Evolutionary conservation across 2,888 invertebrate species (phyloP).

Genomic region (Penaeus monodon): DNA sequence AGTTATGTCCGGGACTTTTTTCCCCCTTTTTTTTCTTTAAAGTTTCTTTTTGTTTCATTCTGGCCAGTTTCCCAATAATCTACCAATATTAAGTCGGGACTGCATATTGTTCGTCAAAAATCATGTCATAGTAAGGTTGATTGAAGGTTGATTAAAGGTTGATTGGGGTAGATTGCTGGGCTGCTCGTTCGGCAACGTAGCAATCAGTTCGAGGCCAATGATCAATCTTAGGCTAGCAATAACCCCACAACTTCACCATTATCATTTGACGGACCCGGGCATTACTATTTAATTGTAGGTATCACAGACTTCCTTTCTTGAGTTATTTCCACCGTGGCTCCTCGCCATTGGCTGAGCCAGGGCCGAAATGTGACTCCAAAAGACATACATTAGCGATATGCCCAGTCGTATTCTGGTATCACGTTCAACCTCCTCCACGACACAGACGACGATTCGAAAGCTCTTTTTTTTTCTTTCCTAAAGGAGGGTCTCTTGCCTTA

Average conservation of each 20-base stretch:
- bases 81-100: constrained; percentile 8
- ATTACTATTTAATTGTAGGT: constrained; percentile 38
- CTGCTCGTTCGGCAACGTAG: constrained; percentile 3
- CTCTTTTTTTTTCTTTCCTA: no score
- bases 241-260: constrained; percentile 27
- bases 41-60: neutral
- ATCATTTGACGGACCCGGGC: constrained; percentile 23
- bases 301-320: constrained; percentile 37
- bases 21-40: neutral
- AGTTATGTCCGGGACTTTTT: neutral
- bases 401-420: no score
- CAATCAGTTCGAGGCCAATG: constrained; percentile 15
- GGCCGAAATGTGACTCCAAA: constrained; percentile 11
- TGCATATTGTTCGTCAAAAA: constrained; percentile 29
- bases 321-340: constrained; percentile 11
- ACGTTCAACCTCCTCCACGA: no score
- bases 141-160: neutral
- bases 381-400: constrained; percentile 18
- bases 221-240: constrained; percentile 18
- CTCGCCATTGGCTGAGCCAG: constrained; percentile 7
- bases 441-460: no score
- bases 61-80: neutral
- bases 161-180: neutral
- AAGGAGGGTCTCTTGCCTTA: neutral
- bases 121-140: constrained; percentile 25